Base-by-base conservation (phyloP, 2,113 vertebrate genomes). In the Chrysochloris asiatica region DNA sequence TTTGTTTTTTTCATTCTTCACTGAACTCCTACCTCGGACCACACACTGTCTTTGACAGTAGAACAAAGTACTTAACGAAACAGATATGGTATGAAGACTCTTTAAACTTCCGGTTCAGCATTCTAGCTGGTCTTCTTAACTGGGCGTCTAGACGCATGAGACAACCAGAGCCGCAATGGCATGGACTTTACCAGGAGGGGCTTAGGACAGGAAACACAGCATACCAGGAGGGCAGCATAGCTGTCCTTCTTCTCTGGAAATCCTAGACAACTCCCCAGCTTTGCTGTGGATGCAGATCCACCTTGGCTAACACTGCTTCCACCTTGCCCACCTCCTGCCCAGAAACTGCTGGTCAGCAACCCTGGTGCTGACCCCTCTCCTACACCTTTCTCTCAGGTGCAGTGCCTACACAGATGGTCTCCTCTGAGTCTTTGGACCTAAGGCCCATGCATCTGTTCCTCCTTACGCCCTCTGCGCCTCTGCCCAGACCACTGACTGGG, bases 391-490 rank as follows among this genome's bases (percentile, higher is more conserved):
- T 43, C 28, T 28, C 28, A 13, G 3, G 50, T 26, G 8, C 17
- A 48, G 4, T 3, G 1, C 38, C 59, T 69, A 17, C 0, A 0
- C 19, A 59, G 6, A 43, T 41, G 36, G 8, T 30, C 61, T n/a
- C 16, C 79, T 83, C 43, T 28, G 54, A 19, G 41, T n/a, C 77
- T 67, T 28, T 28, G 71, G 56, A 8, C 48, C 28, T 54, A 69
- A 30, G 38, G 22, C 22, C 10, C 71, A 48, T 61, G 24, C 56
- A 33, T 43, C 7, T n/a, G 24, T 92, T 4, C 0, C 14, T 38
- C 22, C 59, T 43, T 56, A 4, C 3, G 28, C n/a, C 41, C 2
- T 38, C 41, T 83, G 24, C 45, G 36, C 63, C 63, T 50, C 3
- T 28, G 71, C 80, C 24, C 63, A 67, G n/a, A 1, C 12, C 26